Base-by-base conservation (phyloP, 2,888 invertebrate genomes). In the Masnerella sp. region DNA sequence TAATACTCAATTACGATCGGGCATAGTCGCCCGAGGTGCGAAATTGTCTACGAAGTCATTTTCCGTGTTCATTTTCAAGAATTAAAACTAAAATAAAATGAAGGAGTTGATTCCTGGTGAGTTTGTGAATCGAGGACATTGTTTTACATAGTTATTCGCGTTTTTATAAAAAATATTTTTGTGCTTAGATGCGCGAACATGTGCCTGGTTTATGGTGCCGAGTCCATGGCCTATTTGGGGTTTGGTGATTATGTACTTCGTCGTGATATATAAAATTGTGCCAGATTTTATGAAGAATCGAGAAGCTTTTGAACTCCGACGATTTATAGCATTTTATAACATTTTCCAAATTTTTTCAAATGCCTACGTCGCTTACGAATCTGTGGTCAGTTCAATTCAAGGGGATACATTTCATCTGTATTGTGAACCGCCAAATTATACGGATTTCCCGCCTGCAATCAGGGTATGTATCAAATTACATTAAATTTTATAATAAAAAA, bases 241-340 rank as follows among this genome's bases (percentile, higher is more conserved):
- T 1, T 11, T 47, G 28, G 87, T 7, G 82, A 87, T 14, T 93
- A 92, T 82, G 78, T 92, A 74, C 9, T n/a, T 61, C 17, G 82
- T 87, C 15, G 88, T 91, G 73, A 89, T 93, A 71, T 89, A 90
- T 69, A 87, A 91, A 20, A 82, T 89, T 18, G 89, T 93, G 17
- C 94, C 93, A 0, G 82, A 83, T 7, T 90, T 90, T 78, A 96
- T 96, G 96, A 89, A 89, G 81, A 87, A 91, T 78, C 89, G 93
- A 56, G 89, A 90, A 75, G 91, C 96, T 0, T 92, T 90, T 82
- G 40, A 59, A 87, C 92, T n/a, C 87, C 96, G 42, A 91, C 91
- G 78, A 88, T 82, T 93, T 20, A 91, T 96, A 77, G 90, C 92
- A 65, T 88, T 90, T 80, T 96, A 96, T 88, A 96, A 97, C 84